Percentiles rank a stretch among this genome's conserved stretches.
Evolutionary conservation across 2,888 invertebrate genomes (phyloP).

Genomic region (Colostygia pectinataria): DNA sequence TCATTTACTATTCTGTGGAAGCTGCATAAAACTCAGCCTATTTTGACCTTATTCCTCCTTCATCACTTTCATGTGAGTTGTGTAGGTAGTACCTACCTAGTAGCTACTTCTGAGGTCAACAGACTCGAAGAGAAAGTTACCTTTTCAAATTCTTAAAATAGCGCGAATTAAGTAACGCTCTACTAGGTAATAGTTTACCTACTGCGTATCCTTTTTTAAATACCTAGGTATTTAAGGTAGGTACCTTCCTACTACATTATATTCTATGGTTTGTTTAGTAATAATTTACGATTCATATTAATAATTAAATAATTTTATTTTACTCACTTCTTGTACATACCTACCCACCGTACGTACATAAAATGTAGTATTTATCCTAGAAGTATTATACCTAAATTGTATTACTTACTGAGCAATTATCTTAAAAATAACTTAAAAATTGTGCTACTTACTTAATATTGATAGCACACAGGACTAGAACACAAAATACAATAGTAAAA

Average conservation of each 20-base stretch:
- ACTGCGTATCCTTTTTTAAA: no score
- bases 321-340: no score
- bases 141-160: slow-evolving; percentile 1
- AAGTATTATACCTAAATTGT: no score
- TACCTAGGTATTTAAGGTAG: neutral
- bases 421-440: neutral
- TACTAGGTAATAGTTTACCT: no score
- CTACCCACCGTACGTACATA: no score
- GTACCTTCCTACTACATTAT: neutral
- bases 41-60: slow-evolving; percentile 6
- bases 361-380: no score
- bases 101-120: slow-evolving; percentile 11
- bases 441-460: neutral
- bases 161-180: no score
- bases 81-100: neutral
- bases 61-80: neutral
- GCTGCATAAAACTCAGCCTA: no score
- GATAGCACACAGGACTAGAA: slow-evolving; percentile 30
- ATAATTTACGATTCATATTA: no score
- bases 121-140: slow-evolving; percentile 12
- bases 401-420: neutral
- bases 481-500: slow-evolving; percentile 21
- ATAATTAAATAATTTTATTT: no score
- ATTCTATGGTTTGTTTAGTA: no score
- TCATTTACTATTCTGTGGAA: no score